Percentiles rank a stretch among this genome's conserved stretches.
These are phyloP conservation scores for Lanistes nyassanus DNA, from an alignment of 1,140 invertebrate species.

Conservation along the genomic window DNA sequence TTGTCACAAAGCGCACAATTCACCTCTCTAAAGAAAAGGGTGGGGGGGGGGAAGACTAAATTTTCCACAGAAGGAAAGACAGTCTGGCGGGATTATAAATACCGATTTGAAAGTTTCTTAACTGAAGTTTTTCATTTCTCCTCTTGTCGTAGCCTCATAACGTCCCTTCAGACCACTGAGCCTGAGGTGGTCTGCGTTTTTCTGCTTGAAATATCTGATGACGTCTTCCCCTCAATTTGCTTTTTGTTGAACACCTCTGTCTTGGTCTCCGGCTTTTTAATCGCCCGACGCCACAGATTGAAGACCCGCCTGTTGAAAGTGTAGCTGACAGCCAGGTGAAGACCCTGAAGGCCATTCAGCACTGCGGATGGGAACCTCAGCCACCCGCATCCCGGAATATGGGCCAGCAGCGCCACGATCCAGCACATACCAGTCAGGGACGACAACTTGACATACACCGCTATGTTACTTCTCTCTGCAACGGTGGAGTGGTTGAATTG, in stretches of 20 bases:
- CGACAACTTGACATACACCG: slow-evolving; percentile 43
- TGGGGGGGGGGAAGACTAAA: neutral
- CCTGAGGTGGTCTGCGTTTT: neutral
- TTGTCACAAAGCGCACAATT: neutral
- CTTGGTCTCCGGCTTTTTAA: neutral
- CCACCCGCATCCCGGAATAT: slow-evolving; percentile 30
- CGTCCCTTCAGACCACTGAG: too few relatives aligned
- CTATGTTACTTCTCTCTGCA: slow-evolving; percentile 31
- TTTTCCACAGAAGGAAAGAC: slow-evolving; percentile 2
- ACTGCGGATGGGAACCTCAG: slow-evolving; percentile 71
- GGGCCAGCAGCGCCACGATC: slow-evolving; percentile 43
- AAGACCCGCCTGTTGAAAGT: slow-evolving; percentile 17
- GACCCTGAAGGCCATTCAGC: slow-evolving; percentile 72
- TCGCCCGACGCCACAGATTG: slow-evolving; percentile 20
- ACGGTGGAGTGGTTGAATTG: slow-evolving; percentile 11
- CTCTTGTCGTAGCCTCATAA: too few relatives aligned
- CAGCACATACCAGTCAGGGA: slow-evolving; percentile 44
- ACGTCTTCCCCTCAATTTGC: neutral
- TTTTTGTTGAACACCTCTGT: neutral
- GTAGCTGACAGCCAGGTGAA: slow-evolving; percentile 72
- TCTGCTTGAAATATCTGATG: too few relatives aligned
- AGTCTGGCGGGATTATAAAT: too few relatives aligned
- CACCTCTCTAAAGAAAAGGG: too few relatives aligned
- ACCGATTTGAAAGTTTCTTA: too few relatives aligned
- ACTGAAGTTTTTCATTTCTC: too few relatives aligned